Evolutionary conservation across 2,113 vertebrate genomes (phyloP), one percentile per base, ranked within the genome.

Genomic region (Cichladusa arquata): DNA sequence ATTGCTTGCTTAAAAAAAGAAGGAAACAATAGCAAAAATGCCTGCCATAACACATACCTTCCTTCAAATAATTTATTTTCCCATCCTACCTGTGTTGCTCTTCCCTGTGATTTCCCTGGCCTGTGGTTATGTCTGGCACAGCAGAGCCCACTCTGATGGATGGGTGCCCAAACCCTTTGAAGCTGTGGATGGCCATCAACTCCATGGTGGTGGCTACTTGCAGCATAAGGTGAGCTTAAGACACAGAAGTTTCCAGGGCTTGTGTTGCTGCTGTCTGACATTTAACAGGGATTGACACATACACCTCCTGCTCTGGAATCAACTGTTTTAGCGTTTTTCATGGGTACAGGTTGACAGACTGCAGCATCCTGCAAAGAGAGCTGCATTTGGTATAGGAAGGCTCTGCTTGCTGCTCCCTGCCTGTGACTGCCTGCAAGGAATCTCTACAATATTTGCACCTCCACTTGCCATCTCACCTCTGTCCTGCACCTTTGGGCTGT

Each of bases 81-180:
- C 24, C 18, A 5, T 26, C 44, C 8, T 58, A 19, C 42, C 6
- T 48, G 4, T 18, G 11, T 29, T 72, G 19, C 20, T 40, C 6
- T 56, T 73, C 20, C 24, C 19, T 38, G 31, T 24, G 31, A 31
- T 56, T 71, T 71, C 31, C 36, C 17, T 48, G 38, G 12, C 8
- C 28, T 56, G 22, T 14, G 6, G 8, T 7, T 61, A 14, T 57
- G 26, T 9, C 23, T 29, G 40, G 34, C 22, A n/a, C 60, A 48
- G 20, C 24, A 34, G 29, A 73, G 6, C 13, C 20, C 5, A 1
- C 57, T 48, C 6, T 0, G 0, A 19, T 6, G 50, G 17, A 5
- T 25, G 69, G 15, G 7, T 31, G 25, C 22, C 23, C 50, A 60
- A 66, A n/a, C 3, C 26, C 69, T 31, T 33, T 7, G 4, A 67